These are phyloP conservation scores for Radopholus similis DNA, from an alignment of 1,140 invertebrate species.

Conservation along the genomic window DNA sequence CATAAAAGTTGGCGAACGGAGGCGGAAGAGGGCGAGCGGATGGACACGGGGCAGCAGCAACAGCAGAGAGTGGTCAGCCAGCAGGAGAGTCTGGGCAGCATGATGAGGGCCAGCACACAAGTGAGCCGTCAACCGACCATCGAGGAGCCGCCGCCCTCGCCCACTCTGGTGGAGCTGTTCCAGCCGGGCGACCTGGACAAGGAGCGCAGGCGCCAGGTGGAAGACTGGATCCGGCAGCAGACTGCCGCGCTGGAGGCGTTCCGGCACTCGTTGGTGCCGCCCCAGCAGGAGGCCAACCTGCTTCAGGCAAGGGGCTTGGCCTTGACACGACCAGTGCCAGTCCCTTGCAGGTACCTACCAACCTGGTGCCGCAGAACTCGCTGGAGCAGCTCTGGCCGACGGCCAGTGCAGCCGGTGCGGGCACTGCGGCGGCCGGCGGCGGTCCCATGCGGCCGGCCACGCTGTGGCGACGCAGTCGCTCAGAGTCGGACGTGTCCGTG, in stretches of 20 bases:
- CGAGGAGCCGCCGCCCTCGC: conserved; percentile 52
- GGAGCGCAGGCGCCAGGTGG: conserved; percentile 37
- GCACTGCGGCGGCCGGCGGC: conserved; percentile 15
- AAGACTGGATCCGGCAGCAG: conserved; percentile 48
- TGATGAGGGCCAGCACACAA: background rate
- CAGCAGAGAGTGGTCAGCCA: background rate
- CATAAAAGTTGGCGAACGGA: conserved; percentile 7
- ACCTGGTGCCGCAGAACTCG: conserved; percentile 15
- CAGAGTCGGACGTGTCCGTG: conserved; percentile 33
- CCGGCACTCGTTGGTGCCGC: conserved; percentile 34
- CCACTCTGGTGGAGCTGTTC: conserved; percentile 44
- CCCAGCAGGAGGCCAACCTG: conserved; percentile 45
- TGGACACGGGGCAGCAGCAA: background rate
- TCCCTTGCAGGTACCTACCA: background rate
- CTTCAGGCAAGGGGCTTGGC: conserved; percentile 29
- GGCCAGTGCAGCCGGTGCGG: background rate
- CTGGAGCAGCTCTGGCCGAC: conserved; percentile 14
- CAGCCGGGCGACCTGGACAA: conserved; percentile 38
- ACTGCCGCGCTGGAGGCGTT: conserved; percentile 37
- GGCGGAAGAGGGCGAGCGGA: conserved; percentile 4
- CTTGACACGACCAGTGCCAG: background rate
- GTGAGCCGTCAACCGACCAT: conserved; percentile 51
- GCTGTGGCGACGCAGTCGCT: conserved; percentile 30
- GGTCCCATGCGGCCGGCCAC: conserved; percentile 32
- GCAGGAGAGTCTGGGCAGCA: background rate